Evolutionary conservation across 2,797 vertebrate genomes (phyloP), one percentile per base, ranked within the genome.

Genomic region (Lagocephalus sceleratus): DNA sequence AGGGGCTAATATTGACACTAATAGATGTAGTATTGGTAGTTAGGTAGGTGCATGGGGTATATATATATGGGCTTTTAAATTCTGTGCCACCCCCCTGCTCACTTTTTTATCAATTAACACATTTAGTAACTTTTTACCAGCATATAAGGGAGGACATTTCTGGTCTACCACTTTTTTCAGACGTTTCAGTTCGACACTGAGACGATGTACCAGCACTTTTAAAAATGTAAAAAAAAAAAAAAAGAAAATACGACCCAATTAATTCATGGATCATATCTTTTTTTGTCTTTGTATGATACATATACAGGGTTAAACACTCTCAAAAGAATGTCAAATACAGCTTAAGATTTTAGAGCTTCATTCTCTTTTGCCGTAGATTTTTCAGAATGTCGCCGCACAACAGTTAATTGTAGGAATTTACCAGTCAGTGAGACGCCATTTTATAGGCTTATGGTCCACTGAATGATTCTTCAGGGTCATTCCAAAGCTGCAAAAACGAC

Each of bases 121-220:
- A 35, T 52, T 54, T 32, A 35, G 42, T 68, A 58, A 50, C 15
- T 21, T 68, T 75, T 58, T 63, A 73, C 79, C 73, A 78, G 65
- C 76, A 80, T 80, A 75, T 78, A 67, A 66, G 70, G 32, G 43
- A 56, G n/a, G 21, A 38, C 2, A 1, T 63, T 64, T 74, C 22
- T 49, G 47, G 49, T 26, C 65, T 57, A 23, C 54, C 63, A 50
- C 17, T 59, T 72, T 44, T 76, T 66, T 70, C 41, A 51, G 59
- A n/a, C n/a, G n/a, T n/a, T n/a, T 54, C 35, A 50, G 67, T 62
- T 46, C 57, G 60, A 47, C 68, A 72, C 71, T 77, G 58, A 56
- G 65, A 82, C 10, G 12, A 14, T 4, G 32, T 71, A 82, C 81
- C 80, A 87, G 82, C 82, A 86, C 68, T 85, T 87, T 81, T 83